phyloP scores from a whole-genome alignment of 2,797 vertebrate species.

The Scolopax bukidnonensis region DNA sequence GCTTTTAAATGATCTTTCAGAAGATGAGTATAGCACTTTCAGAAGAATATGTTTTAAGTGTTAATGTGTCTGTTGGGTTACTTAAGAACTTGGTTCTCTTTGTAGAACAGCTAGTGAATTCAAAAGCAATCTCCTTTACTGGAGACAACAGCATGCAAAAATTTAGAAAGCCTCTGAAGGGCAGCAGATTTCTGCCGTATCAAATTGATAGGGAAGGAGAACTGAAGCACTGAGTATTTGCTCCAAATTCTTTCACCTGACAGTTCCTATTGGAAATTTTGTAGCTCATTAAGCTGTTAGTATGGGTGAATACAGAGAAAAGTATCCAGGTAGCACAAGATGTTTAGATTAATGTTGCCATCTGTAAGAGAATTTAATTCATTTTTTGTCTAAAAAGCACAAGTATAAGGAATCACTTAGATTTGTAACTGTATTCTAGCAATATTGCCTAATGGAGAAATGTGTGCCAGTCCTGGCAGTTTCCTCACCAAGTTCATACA shows the following conservation, averaged over 20 bases:
- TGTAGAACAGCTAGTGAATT: not conserved
- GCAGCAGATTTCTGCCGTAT: not conserved
- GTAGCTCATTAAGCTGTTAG: not conserved
- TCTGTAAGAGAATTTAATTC: not conserved
- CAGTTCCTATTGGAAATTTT: not conserved
- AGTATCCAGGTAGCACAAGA: not conserved
- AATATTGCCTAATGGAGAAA: not conserved
- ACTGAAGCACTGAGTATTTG: not conserved
- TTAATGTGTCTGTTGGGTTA: not conserved
- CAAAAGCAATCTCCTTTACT: not conserved
- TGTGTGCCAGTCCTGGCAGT: not conserved
- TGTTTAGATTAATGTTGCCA: not conserved
- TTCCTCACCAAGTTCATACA: not conserved
- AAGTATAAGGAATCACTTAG: not conserved
- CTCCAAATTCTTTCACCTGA: not conserved
- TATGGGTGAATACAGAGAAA: not conserved
- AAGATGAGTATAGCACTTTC: not conserved
- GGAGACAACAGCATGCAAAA: not conserved
- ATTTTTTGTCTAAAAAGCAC: not conserved
- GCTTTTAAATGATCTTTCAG: not conserved
- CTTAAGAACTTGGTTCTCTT: not conserved
- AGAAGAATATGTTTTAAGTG: not conserved
- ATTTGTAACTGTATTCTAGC: not conserved
- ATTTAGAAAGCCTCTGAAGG: not conserved
- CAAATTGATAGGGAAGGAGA: not conserved